Base-by-base conservation (phyloP, 2,888 invertebrate species). In the Lissocephala sabroskyi region DNA sequence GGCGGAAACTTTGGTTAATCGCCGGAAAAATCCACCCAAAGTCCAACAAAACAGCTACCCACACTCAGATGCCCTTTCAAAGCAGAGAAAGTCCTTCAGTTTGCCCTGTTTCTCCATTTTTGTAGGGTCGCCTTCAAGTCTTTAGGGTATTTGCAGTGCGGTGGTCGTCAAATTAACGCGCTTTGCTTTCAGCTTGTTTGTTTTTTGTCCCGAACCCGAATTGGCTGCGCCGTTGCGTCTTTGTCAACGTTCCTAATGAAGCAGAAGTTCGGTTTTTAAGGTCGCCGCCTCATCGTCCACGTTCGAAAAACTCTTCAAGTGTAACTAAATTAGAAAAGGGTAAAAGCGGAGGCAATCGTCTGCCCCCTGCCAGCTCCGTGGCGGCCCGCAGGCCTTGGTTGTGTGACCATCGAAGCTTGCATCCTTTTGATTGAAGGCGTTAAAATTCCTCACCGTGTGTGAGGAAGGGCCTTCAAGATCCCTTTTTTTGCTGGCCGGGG, bases 311-410 rank as follows among this genome's bases (percentile, higher is more conserved):
- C 58, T 46, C 39, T 43, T 52, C 61, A 52, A 61, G 61, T 55
- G 61, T 55, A 55, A 61, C 58, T 61, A 55, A 61, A 61, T 61
- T 61, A 50, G 58, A 61, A 58, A 60, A 61, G 61, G 61, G 61
- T 48, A 54, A 41, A 11, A 35, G 7, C 40, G 7, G 3, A 23
- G 3, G 4, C 23, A 23, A 23, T 7, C 30, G 10, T 3, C 30
- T 3, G 3, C 18, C 30, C 18, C 10, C 40, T 13, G 17, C 28
- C 29, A 33, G 32, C 35, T 33, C 43, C 23, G n/a, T n/a, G n/a
- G n/a, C n/a, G n/a, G n/a, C n/a, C n/a, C n/a, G n/a, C n/a, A n/a
- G n/a, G n/a, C n/a, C 29, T 2, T 23, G 16, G 14, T 7, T 23
- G 23, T 10, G 46, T 46, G 46, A 17, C 47, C 36, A 41, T 39